A percentile compares a stretch with the other conserved stretches of the same genome.
Conservation (phyloP, 2,888 invertebrate genomes). For the Callyntrura guangdongensis region DNA sequence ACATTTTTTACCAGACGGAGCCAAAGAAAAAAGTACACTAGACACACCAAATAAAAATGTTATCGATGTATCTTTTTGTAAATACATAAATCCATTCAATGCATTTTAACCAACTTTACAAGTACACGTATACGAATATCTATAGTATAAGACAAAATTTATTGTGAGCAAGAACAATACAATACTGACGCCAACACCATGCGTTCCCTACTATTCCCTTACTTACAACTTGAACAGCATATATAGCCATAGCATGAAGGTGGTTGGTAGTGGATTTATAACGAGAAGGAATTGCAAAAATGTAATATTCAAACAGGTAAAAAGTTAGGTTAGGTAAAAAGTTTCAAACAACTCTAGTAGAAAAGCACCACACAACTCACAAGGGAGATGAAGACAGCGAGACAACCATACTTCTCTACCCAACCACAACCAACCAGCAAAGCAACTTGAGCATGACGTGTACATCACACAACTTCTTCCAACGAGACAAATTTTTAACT, state of each 20-base stretch:
- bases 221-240: too few relatives aligned
- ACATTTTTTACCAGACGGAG: slow-evolving; percentile 35
- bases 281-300: background rate
- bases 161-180: too few relatives aligned
- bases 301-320: too few relatives aligned
- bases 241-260: too few relatives aligned
- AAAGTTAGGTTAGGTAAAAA: too few relatives aligned
- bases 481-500: slow-evolving; percentile 60
- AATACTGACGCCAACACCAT: too few relatives aligned
- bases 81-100: background rate
- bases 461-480: slow-evolving; percentile 34
- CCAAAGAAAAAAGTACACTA: background rate
- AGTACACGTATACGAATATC: too few relatives aligned
- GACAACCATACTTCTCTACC: background rate
- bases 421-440: too few relatives aligned
- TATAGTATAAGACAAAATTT: too few relatives aligned
- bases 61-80: background rate
- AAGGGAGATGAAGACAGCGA: background rate
- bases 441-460: slow-evolving; percentile 7
- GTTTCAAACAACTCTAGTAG: background rate
- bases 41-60: background rate
- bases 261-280: background rate
- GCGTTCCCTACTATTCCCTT: too few relatives aligned
- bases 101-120: too few relatives aligned
- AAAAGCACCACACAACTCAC: background rate